Conservation (phyloP, 2,888 invertebrate genomes). For the Blera fallax region DNA sequence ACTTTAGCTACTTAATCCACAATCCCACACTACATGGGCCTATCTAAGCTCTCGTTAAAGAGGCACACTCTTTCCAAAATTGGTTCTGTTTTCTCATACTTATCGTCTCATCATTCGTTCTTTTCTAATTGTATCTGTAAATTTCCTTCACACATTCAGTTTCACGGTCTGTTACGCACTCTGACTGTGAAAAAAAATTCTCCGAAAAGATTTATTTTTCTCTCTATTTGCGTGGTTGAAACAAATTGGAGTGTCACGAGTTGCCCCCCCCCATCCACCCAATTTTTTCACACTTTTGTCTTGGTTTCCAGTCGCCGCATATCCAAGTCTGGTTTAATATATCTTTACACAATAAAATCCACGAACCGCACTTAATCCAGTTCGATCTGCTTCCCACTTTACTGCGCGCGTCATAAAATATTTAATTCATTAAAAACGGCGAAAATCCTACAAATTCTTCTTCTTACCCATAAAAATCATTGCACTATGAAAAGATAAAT, state of each 20-base stretch:
- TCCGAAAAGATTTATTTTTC: neutral
- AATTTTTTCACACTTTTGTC: neutral
- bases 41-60: too few relatives aligned
- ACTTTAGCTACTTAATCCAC: too few relatives aligned
- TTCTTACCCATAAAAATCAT: constrained; percentile 36
- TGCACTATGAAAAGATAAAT: constrained; percentile 41
- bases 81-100: neutral
- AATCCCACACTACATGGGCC: too few relatives aligned
- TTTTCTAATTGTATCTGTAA: neutral
- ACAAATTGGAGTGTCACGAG: constrained; percentile 39
- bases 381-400: constrained; percentile 21
- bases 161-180: constrained; percentile 13
- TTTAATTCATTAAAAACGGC: constrained; percentile 17
- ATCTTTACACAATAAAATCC: constrained; percentile 2
- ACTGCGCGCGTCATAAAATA: constrained; percentile 19
- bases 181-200: neutral
- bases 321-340: neutral
- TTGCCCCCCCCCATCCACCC: neutral
- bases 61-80: neutral
- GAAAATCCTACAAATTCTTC: neutral
- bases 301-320: neutral
- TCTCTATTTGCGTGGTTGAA: neutral
- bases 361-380: constrained; percentile 24
- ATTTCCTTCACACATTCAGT: constrained; percentile 19
- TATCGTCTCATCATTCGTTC: neutral